Base-by-base conservation (phyloP, 2,888 invertebrate species). In the Epinotia bilunana region DNA sequence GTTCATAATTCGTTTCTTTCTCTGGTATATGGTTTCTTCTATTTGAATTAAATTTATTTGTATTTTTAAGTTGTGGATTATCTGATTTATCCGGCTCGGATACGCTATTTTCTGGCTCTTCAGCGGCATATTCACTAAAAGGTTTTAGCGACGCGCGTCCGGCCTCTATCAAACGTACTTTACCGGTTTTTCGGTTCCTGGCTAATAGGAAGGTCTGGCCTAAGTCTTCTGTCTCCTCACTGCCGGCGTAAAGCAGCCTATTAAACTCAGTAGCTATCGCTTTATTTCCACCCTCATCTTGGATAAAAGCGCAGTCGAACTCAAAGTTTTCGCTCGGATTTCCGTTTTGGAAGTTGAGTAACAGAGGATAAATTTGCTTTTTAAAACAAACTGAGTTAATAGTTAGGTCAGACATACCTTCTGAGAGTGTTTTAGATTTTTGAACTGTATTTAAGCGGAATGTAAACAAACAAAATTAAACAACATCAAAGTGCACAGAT, bases 311-410 rank as follows among this genome's bases (percentile, higher is more conserved):
- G 77, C 90, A 90, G 0, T 84, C 79, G 0, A 79, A 76, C 2
- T 77, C 77, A 61, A 92, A 90, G n/a, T 85, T 75, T 0, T 89
- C 83, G 0, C 85, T 88, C 0, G 86, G 78, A 73, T 90, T 90
- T 0, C 91, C 93, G 80, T 93, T 92, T 84, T 90, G 91, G 67
- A 93, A 93, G 69, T 86, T 85, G 0, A 90, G 79, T 5, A 92
- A 69, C 69, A 88, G 79, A 1, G 90, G 89, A 71, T 86, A 86
- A 0, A 80, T 73, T 0, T 78, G 78, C 2, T 75, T 80, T 82
- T 89, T 90, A 0, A 87, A 81, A 70, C 77, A 84, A 1, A 91
- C 89, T 63, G 89, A 87, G 61, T 91, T 88, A 63, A 92, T 88
- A 12, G 83, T 82, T 43, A 91, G 77, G 80, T 87, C 82, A 12